Evolutionary conservation across 2,797 vertebrate genomes (phyloP).

Genomic region (Poecilia velifera): DNA sequence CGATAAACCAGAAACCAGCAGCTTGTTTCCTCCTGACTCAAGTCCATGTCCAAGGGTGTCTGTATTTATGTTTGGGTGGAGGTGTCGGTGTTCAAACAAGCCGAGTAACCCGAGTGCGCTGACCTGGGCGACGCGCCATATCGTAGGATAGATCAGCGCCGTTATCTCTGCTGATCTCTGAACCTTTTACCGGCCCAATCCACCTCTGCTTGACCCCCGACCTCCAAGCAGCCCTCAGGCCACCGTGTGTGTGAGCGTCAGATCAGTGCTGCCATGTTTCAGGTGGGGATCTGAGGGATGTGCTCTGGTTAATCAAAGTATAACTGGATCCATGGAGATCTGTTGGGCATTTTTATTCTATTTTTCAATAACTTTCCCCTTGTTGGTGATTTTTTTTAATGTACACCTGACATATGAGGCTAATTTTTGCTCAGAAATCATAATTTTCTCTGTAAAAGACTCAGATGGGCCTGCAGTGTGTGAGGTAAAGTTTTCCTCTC

Average conservation of each 20-base stretch:
- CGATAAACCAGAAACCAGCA: neutral
- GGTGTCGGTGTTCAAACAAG: constrained; percentile 34
- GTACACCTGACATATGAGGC: neutral
- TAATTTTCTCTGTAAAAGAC: too few relatives aligned
- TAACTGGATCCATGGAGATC: neutral
- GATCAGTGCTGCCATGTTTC: neutral
- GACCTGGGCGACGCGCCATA: constrained; percentile 60
- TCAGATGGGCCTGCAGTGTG: neutral
- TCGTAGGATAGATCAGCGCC: constrained; percentile 36
- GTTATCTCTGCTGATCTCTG: constrained; percentile 69
- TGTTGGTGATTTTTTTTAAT: neutral
- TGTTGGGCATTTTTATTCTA: neutral
- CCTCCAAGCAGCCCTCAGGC: constrained; percentile 22
- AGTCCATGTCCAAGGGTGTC: constrained; percentile 76
- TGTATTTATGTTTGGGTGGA: neutral
- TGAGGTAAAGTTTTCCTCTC: neutral
- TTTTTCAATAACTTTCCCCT: neutral
- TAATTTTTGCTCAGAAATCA: neutral
- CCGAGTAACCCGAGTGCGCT: constrained; percentile 72
- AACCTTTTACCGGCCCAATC: constrained; percentile 43
- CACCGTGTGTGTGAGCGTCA: neutral
- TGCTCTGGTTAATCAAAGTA: neutral
- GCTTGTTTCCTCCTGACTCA: constrained; percentile 35
- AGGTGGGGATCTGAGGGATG: neutral
- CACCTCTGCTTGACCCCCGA: constrained; percentile 59